These are phyloP conservation scores for Ariopsis seemanni DNA, from an alignment of 2,113 vertebrate species.

Conservation along the genomic window DNA sequence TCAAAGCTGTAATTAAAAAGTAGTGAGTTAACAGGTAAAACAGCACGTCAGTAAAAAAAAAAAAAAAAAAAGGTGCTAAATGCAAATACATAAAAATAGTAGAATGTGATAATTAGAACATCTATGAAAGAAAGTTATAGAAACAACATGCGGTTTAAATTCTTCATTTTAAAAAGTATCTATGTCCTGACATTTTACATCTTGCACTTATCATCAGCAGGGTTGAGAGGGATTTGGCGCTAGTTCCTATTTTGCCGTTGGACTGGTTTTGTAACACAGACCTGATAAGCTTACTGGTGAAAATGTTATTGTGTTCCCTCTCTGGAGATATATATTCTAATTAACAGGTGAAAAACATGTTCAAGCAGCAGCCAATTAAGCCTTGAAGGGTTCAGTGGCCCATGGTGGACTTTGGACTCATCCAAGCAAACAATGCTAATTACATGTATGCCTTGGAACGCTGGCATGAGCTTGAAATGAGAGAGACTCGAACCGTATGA, in stretches of 20 bases:
- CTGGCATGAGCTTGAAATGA: neutral
- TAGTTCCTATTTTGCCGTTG: neutral
- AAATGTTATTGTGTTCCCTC: conserved; percentile 44
- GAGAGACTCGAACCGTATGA: neutral
- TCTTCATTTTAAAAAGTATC: neutral
- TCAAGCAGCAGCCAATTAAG: conserved; percentile 53
- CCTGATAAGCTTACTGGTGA: neutral
- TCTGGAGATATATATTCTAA: conserved; percentile 44
- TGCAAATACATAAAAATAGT: neutral
- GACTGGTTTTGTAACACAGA: neutral
- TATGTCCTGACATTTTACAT: neutral
- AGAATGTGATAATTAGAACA: neutral
- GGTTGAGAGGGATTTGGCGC: neutral
- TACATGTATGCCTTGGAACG: conserved; percentile 12
- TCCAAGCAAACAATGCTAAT: conserved; percentile 38
- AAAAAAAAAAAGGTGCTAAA: neutral
- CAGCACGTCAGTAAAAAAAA: neutral
- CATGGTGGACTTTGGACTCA: conserved; percentile 24
- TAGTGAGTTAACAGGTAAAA: neutral
- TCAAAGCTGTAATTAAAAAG: neutral
- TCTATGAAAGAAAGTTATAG: neutral
- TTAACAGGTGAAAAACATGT: conserved; percentile 53
- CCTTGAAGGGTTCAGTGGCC: conserved; percentile 39
- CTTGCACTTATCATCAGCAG: neutral
- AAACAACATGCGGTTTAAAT: neutral